Evolutionary conservation across 1,140 invertebrate species (phyloP), one percentile per base, ranked within the genome.

Genomic region (Varroa destructor): DNA sequence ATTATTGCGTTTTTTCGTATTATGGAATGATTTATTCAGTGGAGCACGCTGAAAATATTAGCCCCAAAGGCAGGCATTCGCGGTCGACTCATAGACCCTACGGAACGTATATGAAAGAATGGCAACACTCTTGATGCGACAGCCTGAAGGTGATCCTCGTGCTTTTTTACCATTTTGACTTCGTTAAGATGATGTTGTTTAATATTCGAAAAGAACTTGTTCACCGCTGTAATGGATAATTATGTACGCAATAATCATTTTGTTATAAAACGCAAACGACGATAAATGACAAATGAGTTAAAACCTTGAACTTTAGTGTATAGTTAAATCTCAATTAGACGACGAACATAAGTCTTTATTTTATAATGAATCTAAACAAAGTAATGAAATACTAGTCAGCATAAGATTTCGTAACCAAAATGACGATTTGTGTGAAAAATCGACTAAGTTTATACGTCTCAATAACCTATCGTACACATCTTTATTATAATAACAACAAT

Each of bases 161-260:
- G 61, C 8, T 67, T 67, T 37, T 67, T n/a, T 37, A 67, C 61
- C 40, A 67, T 43, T 67, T 67, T 67, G 12, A 67, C 61, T 40
- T 67, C 61, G 37, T 67, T 67, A 12, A 43, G 37, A 8, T 67
- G 61, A 8, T 67, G 61, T 40, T 67, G 12, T 8, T 67, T 67
- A 46, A 67, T 67, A 8, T 67, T 67, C 40, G 12, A 43, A 46
- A 67, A 67, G 36, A 67, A 67, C 8, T 40, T 2, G 8, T 67
- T 12, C 61, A 67, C 46, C 1, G 61, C 61, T 67, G 61, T 14
- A 58, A 58, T 25, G 57, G 42, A 56, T 25, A 25, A 25, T 25
- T 25, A 25, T 25, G 25, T 25, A 58, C 57, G 42, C 25, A 58
- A 5, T 6, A 14, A 3, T 5, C 3, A 4, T 58, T 58, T 5